Evolutionary conservation across 1,140 invertebrate species (phyloP), one percentile per base, ranked within the genome.

Genomic region (Apocrypta bakeri): DNA sequence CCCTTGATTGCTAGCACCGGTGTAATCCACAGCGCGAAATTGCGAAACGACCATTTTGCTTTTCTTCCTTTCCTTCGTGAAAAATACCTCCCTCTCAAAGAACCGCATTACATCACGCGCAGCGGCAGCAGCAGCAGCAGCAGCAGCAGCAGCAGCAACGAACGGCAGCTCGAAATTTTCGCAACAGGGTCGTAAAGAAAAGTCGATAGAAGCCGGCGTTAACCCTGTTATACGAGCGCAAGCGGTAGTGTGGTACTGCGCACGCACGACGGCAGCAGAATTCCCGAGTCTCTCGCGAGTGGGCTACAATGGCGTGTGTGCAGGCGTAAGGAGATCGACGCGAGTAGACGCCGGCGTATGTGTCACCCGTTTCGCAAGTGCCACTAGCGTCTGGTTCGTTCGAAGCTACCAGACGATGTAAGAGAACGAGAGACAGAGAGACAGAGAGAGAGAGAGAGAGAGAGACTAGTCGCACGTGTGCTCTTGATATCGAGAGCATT

Each of bases 281-380:
- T 29, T 73, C 82, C 17, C 48, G 48, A 21, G 17, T 37, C 48
- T 56, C 48, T 56, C 56, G 75, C 64, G 85, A 83, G 83, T 86
- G 83, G 83, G 83, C 86, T 81, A 82, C 81, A 77, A 79, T 84
- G 68, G 83, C 69, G 75, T 69, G 79, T 74, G 84, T 71, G 84
- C 85, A 87, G 85, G 86, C 86, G 86, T 85, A 83, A 86, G 83
- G 85, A 87, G 87, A 84, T 87, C 87, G 86, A 73, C 76, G 37
- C 64, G 81, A 75, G 56, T n/a, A 61, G 81, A 85, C 85, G 74
- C 81, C 27, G 79, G 68, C 37, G 82, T 74, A 82, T 87, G 86
- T 87, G 86, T 87, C 87, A 87, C 84, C 84, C 63, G 71, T 85
- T 87, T 87, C 87, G 87, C 82, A 87, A 88, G 86, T 48, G 66